Percentiles rank a stretch among this genome's conserved stretches.
Conservation (phyloP, 2,888 invertebrate genomes). For the Eupithecia pulchellata region DNA sequence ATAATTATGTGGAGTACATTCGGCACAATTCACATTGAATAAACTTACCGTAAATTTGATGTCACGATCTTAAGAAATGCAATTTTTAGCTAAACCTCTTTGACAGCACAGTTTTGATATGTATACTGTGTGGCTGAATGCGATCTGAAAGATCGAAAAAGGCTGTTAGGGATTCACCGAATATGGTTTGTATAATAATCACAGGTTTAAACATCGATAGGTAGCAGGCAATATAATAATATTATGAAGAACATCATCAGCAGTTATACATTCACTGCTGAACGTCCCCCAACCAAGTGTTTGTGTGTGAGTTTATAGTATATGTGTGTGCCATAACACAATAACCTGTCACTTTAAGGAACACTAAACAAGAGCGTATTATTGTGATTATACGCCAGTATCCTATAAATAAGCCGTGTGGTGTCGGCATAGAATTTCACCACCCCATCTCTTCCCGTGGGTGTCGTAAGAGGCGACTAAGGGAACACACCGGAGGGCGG, state of each 20-base stretch:
- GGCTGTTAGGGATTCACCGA: background rate
- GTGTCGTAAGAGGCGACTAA: too few species aligned
- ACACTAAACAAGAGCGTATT: too few species aligned
- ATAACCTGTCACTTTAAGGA: too few species aligned
- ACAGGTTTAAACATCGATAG: background rate
- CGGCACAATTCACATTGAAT: background rate
- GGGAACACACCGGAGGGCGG: too few species aligned
- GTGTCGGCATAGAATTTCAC: too few species aligned
- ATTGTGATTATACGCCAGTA: too few species aligned
- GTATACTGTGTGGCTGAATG: background rate
- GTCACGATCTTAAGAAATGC: background rate
- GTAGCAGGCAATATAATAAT: background rate
- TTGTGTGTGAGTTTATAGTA: too few species aligned
- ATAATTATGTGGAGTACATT: background rate
- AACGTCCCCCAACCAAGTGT: background rate
- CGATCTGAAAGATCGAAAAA: conserved; percentile 4
- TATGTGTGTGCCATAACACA: background rate
- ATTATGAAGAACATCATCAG: background rate
- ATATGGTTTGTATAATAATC: background rate
- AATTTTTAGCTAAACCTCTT: background rate
- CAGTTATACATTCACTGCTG: background rate
- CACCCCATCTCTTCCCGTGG: too few species aligned
- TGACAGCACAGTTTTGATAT: background rate
- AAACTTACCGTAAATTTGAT: background rate
- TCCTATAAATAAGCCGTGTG: too few species aligned